Percentiles rank a stretch among this genome's conserved stretches.
Conservation (phyloP, 2,888 invertebrate genomes). For the Trichogramma dendrolimi region DNA sequence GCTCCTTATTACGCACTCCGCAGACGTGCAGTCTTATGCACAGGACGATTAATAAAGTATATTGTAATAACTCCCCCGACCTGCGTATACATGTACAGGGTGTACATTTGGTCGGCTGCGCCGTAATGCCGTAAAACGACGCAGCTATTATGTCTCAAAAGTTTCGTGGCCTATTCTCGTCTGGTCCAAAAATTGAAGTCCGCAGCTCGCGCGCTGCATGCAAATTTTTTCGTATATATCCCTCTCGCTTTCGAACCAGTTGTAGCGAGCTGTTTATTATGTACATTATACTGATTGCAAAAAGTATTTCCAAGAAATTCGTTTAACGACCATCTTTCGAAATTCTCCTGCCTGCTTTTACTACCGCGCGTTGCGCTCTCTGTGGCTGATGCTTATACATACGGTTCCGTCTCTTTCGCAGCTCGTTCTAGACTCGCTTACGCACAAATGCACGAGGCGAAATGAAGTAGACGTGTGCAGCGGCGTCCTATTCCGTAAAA, state of each 20-base stretch:
- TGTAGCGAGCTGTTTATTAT: too few species aligned
- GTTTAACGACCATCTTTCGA: constrained; percentile 11
- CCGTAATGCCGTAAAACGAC: too few species aligned
- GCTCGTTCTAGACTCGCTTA: not conserved
- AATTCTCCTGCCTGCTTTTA: not conserved
- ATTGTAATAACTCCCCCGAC: not conserved
- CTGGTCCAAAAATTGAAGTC: constrained; percentile 16
- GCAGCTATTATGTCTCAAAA: too few species aligned
- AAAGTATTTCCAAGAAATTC: constrained; percentile 13
- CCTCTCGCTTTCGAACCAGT: not conserved
- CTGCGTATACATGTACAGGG: constrained; percentile 4
- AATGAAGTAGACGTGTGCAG: too few species aligned
- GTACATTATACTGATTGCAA: too few species aligned
- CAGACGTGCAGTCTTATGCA: constrained; percentile 8
- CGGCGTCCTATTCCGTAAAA: constrained; percentile 9
- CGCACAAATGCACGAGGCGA: not conserved
- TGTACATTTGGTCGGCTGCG: too few species aligned
- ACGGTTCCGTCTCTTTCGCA: not conserved
- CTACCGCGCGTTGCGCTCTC: not conserved
- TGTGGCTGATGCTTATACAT: not conserved
- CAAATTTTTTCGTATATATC: constrained; percentile 16
- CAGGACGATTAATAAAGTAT: constrained; percentile 17
- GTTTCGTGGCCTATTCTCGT: too few species aligned
- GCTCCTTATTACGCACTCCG: constrained; percentile 24
- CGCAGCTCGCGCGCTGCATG: constrained; percentile 6